Conservation (phyloP, 2,113 vertebrate genomes). For the Hepsetus odoe region DNA sequence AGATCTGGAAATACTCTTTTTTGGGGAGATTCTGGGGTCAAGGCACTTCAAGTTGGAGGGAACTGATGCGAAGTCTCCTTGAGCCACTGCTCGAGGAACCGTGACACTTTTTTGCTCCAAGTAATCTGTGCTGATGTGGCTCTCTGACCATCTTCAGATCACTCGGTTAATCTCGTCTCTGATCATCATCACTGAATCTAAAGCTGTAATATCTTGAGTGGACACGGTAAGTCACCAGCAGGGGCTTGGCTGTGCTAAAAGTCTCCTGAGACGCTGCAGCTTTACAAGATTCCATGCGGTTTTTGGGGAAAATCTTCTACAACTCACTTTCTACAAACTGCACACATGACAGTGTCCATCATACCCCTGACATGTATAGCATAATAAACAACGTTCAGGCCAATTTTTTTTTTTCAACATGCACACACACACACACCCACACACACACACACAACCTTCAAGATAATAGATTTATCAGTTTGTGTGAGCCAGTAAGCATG, state of each 20-base stretch:
- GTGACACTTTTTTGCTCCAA: not conserved
- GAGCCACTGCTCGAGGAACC: not conserved
- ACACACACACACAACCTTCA: too few species aligned
- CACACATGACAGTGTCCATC: too few species aligned
- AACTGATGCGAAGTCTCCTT: not conserved
- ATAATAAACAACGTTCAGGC: too few species aligned
- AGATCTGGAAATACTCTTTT: too few species aligned
- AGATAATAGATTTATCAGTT: too few species aligned
- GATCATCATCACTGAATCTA: not conserved
- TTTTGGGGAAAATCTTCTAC: too few species aligned
- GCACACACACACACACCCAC: too few species aligned
- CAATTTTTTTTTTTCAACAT: too few species aligned
- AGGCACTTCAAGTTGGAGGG: not conserved
- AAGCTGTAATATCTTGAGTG: not conserved
- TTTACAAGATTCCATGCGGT: too few species aligned
- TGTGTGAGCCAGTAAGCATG: too few species aligned
- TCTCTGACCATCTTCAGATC: not conserved
- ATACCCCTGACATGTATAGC: not conserved
- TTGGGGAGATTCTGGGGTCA: too few species aligned
- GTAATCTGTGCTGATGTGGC: not conserved
- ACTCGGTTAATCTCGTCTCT: not conserved
- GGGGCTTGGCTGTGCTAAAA: not conserved
- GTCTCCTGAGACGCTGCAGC: not conserved
- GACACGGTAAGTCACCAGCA: not conserved
- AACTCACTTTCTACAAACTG: too few species aligned